Conservation (phyloP, 2,113 vertebrate species). For the Theristicus caerulescens region DNA sequence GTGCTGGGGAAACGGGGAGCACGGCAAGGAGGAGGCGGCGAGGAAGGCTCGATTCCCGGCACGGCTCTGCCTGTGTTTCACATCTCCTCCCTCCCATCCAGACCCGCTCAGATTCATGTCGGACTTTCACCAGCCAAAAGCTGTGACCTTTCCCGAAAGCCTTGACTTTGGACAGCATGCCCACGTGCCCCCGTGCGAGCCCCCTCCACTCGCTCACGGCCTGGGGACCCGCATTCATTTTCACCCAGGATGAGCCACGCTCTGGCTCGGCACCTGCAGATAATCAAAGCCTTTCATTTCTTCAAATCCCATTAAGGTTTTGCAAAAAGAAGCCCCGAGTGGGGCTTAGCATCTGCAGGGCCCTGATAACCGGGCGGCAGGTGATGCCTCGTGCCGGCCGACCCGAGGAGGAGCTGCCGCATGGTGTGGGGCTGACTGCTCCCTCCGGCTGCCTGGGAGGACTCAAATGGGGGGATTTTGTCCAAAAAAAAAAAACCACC, state of each 20-base stretch:
- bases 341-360: conserved; percentile 44
- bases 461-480: neutral
- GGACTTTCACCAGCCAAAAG: fast-evolving
- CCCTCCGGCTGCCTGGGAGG: neutral
- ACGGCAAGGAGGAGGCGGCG: neutral
- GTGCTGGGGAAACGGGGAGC: neutral
- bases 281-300: conserved; percentile 32
- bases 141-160: neutral
- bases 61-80: neutral
- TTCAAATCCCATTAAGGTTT: conserved; percentile 50
- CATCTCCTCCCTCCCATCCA: neutral
- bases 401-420: neutral
- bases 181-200: fast-evolving
- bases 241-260: neutral
- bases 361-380: neutral
- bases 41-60: neutral
- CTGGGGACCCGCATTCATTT: fast-evolving
- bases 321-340: conserved; percentile 22
- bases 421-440: neutral
- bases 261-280: conserved; percentile 1
- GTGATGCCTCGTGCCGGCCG: neutral
- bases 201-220: neutral
- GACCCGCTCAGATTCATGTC: fast-evolving
- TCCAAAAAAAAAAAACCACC: neutral
- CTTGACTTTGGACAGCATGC: neutral